Conservation (phyloP, 2,888 invertebrate genomes). For the Trichopoda pennipes region DNA sequence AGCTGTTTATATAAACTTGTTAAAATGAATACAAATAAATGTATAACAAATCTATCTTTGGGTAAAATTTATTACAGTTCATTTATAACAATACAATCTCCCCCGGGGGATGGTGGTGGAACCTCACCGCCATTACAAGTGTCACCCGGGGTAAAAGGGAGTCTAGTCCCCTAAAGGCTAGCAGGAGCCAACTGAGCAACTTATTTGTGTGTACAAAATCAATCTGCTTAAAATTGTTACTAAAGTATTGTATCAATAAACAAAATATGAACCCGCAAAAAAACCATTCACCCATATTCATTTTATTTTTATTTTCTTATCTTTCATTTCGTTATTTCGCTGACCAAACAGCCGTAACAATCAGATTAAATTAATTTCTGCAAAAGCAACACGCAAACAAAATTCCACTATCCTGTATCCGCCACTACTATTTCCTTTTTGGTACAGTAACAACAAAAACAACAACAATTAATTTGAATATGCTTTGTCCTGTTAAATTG, state of each 20-base stretch:
- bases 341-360: slow-evolving; percentile 21
- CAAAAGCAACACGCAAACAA: slow-evolving; percentile 21
- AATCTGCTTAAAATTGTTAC: neutral
- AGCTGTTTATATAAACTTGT: too few relatives aligned
- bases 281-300: neutral
- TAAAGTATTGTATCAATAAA: neutral
- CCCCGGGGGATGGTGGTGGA: too few relatives aligned
- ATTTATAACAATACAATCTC: too few relatives aligned
- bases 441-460: slow-evolving; percentile 10
- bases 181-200: too few relatives aligned
- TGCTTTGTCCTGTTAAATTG: slow-evolving; percentile 24
- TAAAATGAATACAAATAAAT: too few relatives aligned
- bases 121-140: too few relatives aligned
- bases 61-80: too few relatives aligned
- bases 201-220: too few relatives aligned
- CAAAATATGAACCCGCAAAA: neutral
- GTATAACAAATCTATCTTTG: too few relatives aligned
- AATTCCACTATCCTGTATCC: neutral
- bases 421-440: neutral
- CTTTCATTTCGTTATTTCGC: slow-evolving; percentile 12
- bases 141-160: too few relatives aligned
- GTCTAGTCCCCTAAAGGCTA: too few relatives aligned
- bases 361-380: slow-evolving; percentile 35
- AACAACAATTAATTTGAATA: slow-evolving; percentile 51
- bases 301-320: slow-evolving; percentile 14